Evolutionary conservation across 2,797 vertebrate genomes (phyloP).

Genomic region (Gouania willdenowi): DNA sequence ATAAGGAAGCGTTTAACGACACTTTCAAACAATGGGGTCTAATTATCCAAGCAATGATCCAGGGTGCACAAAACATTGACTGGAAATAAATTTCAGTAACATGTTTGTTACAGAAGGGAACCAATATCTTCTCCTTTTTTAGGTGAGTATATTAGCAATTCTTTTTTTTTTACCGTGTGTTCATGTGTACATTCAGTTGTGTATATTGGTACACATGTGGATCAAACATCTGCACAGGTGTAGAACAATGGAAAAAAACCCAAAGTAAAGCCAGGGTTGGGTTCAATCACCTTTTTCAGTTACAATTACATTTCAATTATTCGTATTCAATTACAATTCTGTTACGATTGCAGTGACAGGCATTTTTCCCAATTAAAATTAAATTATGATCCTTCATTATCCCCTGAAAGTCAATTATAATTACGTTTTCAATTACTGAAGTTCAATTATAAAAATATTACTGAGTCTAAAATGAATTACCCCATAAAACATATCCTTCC

Average conservation of each 20-base stretch:
- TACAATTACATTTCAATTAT: too few relatives aligned
- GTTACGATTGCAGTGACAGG: too few relatives aligned
- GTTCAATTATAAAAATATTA: too few relatives aligned
- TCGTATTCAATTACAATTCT: too few relatives aligned
- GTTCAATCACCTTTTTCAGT: too few relatives aligned
- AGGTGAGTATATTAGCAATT: constrained; percentile 12
- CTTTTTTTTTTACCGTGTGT: background rate
- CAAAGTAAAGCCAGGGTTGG: too few relatives aligned
- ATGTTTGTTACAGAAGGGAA: constrained; percentile 39
- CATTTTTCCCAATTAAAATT: too few relatives aligned
- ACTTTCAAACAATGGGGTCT: constrained; percentile 73
- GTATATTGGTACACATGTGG: constrained; percentile 10
- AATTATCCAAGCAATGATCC: constrained; percentile 72
- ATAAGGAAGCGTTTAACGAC: constrained; percentile 72
- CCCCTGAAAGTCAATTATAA: too few relatives aligned
- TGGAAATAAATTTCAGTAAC: constrained; percentile 54
- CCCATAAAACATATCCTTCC: too few relatives aligned
- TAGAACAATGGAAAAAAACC: constrained; percentile 36
- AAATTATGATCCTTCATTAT: too few relatives aligned
- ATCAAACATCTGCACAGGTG: constrained; percentile 51
- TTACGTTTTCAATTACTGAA: too few relatives aligned
- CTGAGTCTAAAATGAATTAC: too few relatives aligned
- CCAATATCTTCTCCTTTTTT: constrained; percentile 34
- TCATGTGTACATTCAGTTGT: background rate
- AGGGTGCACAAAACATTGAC: constrained; percentile 64